A percentile compares a stretch with the other conserved stretches of the same genome.
Evolutionary conservation across 1,140 invertebrate genomes (phyloP).

Genomic region (Diploscapter pachys): DNA sequence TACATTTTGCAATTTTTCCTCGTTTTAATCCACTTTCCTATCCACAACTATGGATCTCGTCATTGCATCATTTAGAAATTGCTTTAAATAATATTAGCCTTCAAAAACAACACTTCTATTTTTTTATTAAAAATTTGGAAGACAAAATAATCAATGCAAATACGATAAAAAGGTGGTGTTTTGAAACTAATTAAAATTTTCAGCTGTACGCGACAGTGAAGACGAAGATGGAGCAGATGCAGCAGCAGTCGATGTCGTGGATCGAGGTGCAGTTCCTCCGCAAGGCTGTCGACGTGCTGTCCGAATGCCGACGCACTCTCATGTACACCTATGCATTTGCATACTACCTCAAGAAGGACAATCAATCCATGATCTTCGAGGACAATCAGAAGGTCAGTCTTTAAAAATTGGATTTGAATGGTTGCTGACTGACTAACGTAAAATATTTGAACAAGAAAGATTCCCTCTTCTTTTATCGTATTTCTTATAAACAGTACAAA

Average conservation of each 20-base stretch:
- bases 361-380: constrained; percentile 98
- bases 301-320: constrained; percentile 90
- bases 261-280: constrained; percentile 95
- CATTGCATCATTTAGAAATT: no score
- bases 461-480: no score
- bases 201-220: constrained; percentile 68
- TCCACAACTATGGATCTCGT: no score
- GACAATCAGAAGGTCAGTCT: constrained; percentile 82
- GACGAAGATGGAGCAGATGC: constrained; percentile 98
- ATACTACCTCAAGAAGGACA: constrained; percentile 94
- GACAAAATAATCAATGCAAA: no score
- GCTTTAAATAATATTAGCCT: no score
- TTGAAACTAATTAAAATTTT: background rate
- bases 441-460: background rate
- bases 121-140: no score
- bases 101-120: no score
- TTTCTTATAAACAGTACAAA: no score
- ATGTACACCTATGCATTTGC: constrained; percentile 99
- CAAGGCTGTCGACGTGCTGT: constrained; percentile 94
- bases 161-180: no score
- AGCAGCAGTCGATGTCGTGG: constrained; percentile 97
- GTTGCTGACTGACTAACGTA: background rate
- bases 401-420: no score
- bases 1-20: no score
- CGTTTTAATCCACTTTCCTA: no score